phyloP scores from a whole-genome alignment of 2,113 vertebrate genomes.

The Columbina picui region DNA sequence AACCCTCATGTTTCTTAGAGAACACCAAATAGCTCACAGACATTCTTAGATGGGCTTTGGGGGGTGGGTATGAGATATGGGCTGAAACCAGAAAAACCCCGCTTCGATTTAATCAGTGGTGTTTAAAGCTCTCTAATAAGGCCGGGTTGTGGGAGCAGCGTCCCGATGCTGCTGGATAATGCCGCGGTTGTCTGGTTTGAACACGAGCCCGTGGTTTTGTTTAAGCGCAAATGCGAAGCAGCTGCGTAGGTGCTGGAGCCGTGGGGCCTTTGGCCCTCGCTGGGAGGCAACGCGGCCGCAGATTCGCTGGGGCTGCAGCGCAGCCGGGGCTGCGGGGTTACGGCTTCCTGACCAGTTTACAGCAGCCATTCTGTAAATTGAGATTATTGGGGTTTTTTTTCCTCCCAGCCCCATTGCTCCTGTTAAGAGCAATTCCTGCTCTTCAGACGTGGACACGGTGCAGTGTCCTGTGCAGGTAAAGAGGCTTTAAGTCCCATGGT shows the following conservation, averaged over 20 bases:
- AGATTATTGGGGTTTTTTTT: too few species aligned
- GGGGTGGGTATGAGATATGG: background rate
- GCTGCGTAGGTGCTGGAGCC: constrained; percentile 49
- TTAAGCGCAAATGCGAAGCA: constrained; percentile 54
- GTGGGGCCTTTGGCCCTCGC: constrained; percentile 3
- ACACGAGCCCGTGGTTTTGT: constrained; percentile 22
- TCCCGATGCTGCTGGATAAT: constrained; percentile 24
- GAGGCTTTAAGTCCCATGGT: too few species aligned
- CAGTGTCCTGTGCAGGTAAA: too few species aligned
- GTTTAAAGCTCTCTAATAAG: background rate
- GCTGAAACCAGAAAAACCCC: background rate
- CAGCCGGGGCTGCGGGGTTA: background rate
- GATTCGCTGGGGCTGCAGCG: background rate
- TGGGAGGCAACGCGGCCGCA: constrained; percentile 2
- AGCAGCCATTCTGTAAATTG: background rate
- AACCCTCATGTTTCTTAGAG: constrained; percentile 31
- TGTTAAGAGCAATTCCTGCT: background rate
- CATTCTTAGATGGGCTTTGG: background rate
- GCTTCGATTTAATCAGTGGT: background rate
- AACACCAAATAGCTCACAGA: background rate
- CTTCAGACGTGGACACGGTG: too few species aligned
- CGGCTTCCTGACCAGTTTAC: background rate
- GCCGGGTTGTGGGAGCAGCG: background rate
- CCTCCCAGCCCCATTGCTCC: too few species aligned
- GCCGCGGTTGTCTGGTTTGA: constrained; percentile 35